Base-by-base conservation (phyloP, 1,140 invertebrate genomes). In the Armadillidium nasatum region DNA sequence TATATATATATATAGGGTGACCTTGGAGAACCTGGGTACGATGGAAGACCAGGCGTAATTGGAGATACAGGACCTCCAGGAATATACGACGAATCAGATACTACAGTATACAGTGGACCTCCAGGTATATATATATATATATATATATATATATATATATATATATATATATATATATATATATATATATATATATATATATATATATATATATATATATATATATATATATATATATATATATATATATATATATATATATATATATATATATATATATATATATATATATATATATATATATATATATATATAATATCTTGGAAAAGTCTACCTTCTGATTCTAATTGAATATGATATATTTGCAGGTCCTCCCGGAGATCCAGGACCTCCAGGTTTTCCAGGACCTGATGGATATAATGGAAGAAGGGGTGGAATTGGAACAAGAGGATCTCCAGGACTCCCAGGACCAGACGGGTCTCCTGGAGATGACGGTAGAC, bases 401-500 rank as follows among this genome's bases (percentile, higher is more conserved):
- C 71, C 71, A 11, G 76, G 76, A 10, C 76, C 71, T 4, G 71
- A 77, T 44, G 76, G 76, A 23, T 9, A n/a, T 22, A 71, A 15
- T 33, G 7, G 69, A 33, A 44, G 69, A 44, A 4, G 7, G 0
- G 69, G 43, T 7, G 22, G 69, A n/a, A 6, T 46, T n/a, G 9
- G 54, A 33, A 44, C 7, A 33, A 70, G 67, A 11, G 74, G 74
- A 11, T 50, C 21, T 23, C 68, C 67, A 44, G 74, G 74, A 33
- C 6, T 46, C 13, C 68, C 66, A 44, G 74, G 74, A 9, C 74
- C 74, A 11, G 44, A 71, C n/a, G 74, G 74, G 7, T 45, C 33
- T 44, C 22, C 6, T 10, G 68, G 74, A 0, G 66, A n/a, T 15
- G 33, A 21, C 13, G 74, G 74, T 13, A 71, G 44, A 19, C 19